Conservation (phyloP, 1,140 invertebrate species). For the Diorhabda carinulata region DNA sequence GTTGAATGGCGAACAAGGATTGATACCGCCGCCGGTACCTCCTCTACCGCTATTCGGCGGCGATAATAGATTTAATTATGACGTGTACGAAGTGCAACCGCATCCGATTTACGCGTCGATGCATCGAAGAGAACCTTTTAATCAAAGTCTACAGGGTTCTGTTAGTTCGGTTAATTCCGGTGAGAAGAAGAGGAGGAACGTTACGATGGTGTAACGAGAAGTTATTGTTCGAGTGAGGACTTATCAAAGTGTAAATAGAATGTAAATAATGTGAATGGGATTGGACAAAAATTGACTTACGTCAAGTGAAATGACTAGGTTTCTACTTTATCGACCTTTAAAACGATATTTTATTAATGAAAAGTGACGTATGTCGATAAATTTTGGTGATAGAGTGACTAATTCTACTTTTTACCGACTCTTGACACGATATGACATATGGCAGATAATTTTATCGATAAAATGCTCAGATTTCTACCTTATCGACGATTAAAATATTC, state of each 20-base stretch:
- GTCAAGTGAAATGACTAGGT: too few relatives aligned
- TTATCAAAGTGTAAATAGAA: conserved; percentile 36
- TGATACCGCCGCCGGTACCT: conserved; percentile 43
- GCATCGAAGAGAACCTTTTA: conserved; percentile 49
- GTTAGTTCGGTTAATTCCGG: conserved; percentile 55
- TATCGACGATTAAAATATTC: too few relatives aligned
- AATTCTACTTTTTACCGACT: too few relatives aligned
- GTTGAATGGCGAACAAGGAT: conserved; percentile 36
- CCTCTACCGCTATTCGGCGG: conserved; percentile 44
- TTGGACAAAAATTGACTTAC: too few relatives aligned
- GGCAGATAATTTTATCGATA: too few relatives aligned
- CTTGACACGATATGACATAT: too few relatives aligned
- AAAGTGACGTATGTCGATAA: too few relatives aligned
- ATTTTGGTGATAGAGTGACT: too few relatives aligned
- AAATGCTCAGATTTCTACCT: too few relatives aligned
- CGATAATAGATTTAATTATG: conserved; percentile 43
- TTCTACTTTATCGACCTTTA: too few relatives aligned
- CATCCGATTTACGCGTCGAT: conserved; percentile 46
- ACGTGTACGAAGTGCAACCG: conserved; percentile 46
- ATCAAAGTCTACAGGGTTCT: conserved; percentile 54
- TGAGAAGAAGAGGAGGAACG: conserved; percentile 54
- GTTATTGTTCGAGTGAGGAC: conserved; percentile 34
- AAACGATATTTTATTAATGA: too few relatives aligned
- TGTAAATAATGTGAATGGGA: not conserved
- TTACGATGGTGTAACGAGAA: conserved; percentile 55